Base-by-base conservation (phyloP, 92 coral and sea anemone species). In the Heliopora coerulea region DNA sequence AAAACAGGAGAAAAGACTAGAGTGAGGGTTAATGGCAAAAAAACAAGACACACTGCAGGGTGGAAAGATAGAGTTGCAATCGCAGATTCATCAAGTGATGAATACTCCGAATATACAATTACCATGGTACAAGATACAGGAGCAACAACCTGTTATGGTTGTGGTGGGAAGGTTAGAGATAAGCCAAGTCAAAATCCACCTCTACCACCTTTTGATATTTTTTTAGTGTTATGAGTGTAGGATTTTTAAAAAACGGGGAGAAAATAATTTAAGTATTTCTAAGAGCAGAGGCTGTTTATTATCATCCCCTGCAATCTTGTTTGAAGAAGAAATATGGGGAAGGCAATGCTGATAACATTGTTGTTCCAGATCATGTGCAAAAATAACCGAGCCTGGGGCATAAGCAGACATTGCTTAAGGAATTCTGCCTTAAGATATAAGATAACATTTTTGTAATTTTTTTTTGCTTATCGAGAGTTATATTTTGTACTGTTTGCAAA, bases 131-230 rank as follows among this genome's bases (percentile, higher is more conserved):
- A 23, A 9, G 69, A 72, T 61, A 84, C 82, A n/a, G 40, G 31
- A 31, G 88, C 81, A 8, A 83, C 84, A 44, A 79, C 79, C 25
- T 83, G 80, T 79, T 83, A 83, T 54, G 72, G 86, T n/a, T 82
- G 82, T 61, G 74, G 74, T 26, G 89, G 68, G 40, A n/a, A 68
- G 13, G 77, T 63, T 28, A 72, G 83, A 32, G 73, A 77, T 62
- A 83, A 46, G 33, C 62, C 84, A 15, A 56, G 82, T 2, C 80
- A 79, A 31, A 73, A 72, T 28, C 85, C 88, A 34, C 83, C 84
- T 19, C 91, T 83, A 34, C 62, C 88, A 15, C 91, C 88, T 17
- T 57, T 68, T 32, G 86, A 87, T 68, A 62, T 87, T 7, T 83
- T 87, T 24, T n/a, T 75, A 13, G 8, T 88, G 83, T 33, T 24